Conservation (phyloP, 2,113 vertebrate genomes). For the Formicarius rufipectus region DNA sequence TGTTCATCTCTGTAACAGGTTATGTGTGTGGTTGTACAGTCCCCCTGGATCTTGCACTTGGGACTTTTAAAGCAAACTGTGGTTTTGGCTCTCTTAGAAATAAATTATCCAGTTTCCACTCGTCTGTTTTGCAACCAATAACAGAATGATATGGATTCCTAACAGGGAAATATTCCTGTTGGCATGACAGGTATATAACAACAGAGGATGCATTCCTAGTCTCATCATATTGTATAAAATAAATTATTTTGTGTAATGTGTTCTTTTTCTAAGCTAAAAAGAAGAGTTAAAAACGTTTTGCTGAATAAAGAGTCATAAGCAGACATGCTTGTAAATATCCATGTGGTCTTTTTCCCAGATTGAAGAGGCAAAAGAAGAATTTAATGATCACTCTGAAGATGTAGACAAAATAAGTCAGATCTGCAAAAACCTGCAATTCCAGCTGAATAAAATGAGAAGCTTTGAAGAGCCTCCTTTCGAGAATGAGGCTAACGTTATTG, state of each 20-base stretch:
- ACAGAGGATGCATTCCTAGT: neutral
- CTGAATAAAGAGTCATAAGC: neutral
- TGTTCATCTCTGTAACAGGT: neutral
- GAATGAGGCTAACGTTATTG: constrained; percentile 85
- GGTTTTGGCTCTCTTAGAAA: neutral
- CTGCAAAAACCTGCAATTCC: constrained; percentile 88
- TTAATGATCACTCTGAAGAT: constrained; percentile 74
- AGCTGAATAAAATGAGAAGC: constrained; percentile 89
- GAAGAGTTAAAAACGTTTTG: neutral
- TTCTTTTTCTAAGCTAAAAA: neutral
- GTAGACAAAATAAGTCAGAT: constrained; percentile 87
- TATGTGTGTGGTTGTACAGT: neutral
- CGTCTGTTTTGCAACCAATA: neutral
- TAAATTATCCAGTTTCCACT: neutral
- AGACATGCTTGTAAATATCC: neutral
- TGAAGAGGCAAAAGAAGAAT: constrained; percentile 82
- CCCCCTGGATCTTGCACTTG: neutral
- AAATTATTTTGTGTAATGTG: neutral
- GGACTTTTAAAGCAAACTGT: neutral
- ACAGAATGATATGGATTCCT: neutral
- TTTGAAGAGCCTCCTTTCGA: constrained; percentile 86
- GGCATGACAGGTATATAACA: neutral
- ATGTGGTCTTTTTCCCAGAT: constrained; percentile 74
- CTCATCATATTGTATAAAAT: neutral
- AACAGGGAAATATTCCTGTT: neutral